Evolutionary conservation across 2,113 vertebrate genomes (phyloP).

Genomic region (Silurus meridionalis): DNA sequence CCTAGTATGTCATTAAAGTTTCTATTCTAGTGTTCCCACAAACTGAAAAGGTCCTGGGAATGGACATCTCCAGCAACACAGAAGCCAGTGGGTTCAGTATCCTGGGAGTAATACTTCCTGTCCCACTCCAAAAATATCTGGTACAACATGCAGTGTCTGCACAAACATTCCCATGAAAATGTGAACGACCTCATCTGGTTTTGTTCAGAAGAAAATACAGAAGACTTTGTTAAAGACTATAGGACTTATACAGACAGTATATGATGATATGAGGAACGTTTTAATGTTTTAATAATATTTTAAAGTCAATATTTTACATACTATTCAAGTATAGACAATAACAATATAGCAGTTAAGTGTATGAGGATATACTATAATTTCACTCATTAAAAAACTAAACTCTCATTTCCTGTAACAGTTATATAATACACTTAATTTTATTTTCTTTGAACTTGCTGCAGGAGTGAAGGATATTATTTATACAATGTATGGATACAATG

Average conservation of each 20-base stretch:
- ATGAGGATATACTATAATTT: not conserved
- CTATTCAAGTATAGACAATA: not conserved
- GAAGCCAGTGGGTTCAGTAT: constrained; percentile 16
- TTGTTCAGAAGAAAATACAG: not conserved
- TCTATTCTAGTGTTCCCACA: constrained; percentile 13
- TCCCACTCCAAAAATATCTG: constrained; percentile 29
- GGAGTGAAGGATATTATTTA: not conserved
- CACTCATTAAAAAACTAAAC: not conserved
- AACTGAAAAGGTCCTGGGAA: constrained; percentile 53
- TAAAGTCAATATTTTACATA: not conserved
- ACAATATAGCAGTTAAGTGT: not conserved
- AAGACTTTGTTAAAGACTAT: not conserved
- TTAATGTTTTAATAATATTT: not conserved
- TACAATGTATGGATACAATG: too few relatives aligned
- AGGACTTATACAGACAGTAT: too few relatives aligned
- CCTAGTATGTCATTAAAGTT: constrained; percentile 13
- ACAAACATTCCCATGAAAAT: constrained; percentile 26
- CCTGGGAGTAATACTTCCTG: constrained; percentile 48
- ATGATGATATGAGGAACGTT: not conserved
- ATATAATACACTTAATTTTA: not conserved
- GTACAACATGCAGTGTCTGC: not conserved
- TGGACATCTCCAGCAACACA: constrained; percentile 36
- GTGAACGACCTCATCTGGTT: not conserved
- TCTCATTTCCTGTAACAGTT: not conserved
- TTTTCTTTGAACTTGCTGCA: not conserved